Percentiles rank a stretch among this genome's conserved stretches.
Conservation (phyloP, 1,140 invertebrate genomes). For the Drosophila sulfurigaster region DNA sequence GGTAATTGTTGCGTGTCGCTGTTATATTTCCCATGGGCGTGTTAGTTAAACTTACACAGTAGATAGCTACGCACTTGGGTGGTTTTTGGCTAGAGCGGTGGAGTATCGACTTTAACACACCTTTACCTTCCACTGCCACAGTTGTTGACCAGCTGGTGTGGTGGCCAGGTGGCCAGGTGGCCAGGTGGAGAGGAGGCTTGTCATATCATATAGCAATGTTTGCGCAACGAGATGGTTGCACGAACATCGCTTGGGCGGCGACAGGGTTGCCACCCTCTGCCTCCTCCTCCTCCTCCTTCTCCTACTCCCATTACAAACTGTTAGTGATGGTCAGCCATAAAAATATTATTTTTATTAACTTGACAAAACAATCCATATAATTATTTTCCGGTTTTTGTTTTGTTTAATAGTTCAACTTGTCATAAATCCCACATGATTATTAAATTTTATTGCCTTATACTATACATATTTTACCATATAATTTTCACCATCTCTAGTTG, state of each 20-base stretch:
- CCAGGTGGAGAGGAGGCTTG: slow-evolving; percentile 25
- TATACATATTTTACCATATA: neutral
- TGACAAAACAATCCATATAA: slow-evolving; percentile 1
- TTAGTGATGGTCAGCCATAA: slow-evolving; percentile 30
- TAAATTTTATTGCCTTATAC: neutral
- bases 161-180: slow-evolving; percentile 12
- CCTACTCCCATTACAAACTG: neutral
- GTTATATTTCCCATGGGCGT: slow-evolving; percentile 79
- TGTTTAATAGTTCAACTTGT: slow-evolving; percentile 2
- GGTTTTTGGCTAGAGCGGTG: neutral
- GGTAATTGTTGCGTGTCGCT: slow-evolving; percentile 76
- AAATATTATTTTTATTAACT: neutral
- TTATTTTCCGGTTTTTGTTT: slow-evolving; percentile 7
- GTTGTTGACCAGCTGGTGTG: slow-evolving; percentile 16
- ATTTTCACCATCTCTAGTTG: slow-evolving; percentile 24
- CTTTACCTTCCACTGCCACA: too few species aligned
- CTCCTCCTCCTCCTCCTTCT: neutral
- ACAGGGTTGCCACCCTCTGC: slow-evolving; percentile 6
- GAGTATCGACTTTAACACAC: neutral
- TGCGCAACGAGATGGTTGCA: slow-evolving; percentile 71
- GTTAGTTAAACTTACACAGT: slow-evolving; percentile 42
- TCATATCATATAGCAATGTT: slow-evolving; percentile 79
- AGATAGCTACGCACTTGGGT: slow-evolving; percentile 28
- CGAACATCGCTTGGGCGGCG: slow-evolving; percentile 51
- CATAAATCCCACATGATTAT: slow-evolving; percentile 15